phyloP scores from a whole-genome alignment of 2,888 invertebrate genomes.

The Dichetophora obliterata region DNA sequence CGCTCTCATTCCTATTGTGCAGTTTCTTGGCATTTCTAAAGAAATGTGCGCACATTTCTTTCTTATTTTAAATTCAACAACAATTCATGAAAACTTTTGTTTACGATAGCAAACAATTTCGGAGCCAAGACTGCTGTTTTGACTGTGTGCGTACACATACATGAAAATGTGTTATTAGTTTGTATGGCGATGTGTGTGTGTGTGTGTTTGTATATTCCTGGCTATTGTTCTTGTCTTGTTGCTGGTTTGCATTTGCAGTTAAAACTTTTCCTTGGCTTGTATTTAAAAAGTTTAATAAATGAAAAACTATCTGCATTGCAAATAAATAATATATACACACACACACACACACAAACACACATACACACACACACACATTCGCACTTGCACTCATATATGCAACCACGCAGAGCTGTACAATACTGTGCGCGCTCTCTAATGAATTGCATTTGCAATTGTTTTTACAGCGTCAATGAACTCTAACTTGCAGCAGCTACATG shows the following conservation, averaged over 20 bases:
- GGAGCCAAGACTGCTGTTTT: conserved; percentile 9
- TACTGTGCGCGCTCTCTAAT: background rate
- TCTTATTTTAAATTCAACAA: conserved; percentile 4
- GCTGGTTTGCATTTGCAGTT: background rate
- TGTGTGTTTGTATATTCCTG: too few species aligned
- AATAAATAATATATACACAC: background rate
- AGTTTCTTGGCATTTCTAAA: background rate
- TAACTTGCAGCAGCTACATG: background rate
- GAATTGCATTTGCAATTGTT: conserved; percentile 28
- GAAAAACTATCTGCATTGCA: conserved; percentile 17
- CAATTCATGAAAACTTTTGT: conserved; percentile 32
- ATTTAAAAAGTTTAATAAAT: conserved; percentile 20
- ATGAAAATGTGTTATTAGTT: too few species aligned
- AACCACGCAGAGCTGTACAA: background rate
- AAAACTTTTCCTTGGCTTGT: background rate
- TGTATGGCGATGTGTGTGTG: too few species aligned
- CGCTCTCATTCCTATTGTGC: background rate
- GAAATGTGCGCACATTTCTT: background rate
- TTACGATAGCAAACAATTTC: conserved; percentile 19
- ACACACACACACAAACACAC: background rate
- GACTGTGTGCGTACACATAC: background rate
- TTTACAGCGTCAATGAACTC: background rate
- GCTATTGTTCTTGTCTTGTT: too few species aligned
- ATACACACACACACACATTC: background rate
- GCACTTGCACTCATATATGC: background rate